Conservation (phyloP, 2,113 vertebrate genomes). For the Lasiurus cinereus region DNA sequence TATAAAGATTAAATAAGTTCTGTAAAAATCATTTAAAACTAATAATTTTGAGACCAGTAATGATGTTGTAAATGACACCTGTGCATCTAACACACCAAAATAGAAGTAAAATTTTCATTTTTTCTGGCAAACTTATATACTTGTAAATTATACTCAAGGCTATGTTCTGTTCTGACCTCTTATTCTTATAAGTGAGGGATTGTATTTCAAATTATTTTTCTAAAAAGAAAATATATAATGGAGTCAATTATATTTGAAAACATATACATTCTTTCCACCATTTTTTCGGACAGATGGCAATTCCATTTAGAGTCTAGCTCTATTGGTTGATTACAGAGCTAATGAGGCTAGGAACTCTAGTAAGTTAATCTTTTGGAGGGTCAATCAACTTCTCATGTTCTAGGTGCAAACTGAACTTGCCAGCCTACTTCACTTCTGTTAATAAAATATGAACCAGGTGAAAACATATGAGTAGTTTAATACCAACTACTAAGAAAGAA, state of each 20-base stretch:
- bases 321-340: neutral
- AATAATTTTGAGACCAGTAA: slow-evolving; percentile 1
- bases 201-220: slow-evolving; percentile 42
- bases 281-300: slow-evolving; percentile 1
- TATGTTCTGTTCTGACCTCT: neutral
- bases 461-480: neutral
- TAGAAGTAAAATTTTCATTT: slow-evolving; percentile 1
- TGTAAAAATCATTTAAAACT: slow-evolving; percentile 17
- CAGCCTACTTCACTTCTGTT: neutral
- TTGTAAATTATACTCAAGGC: neutral
- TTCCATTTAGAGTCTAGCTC: slow-evolving; percentile 43
- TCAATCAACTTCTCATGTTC: slow-evolving; percentile 48
- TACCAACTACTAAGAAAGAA: slow-evolving; percentile 20
- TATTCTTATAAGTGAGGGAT: neutral
- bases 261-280: neutral
- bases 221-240: slow-evolving; percentile 41
- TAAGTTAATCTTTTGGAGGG: neutral
- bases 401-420: neutral
- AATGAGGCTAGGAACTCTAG: slow-evolving; percentile 21
- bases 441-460: neutral
- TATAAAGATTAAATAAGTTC: neutral
- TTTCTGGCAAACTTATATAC: neutral
- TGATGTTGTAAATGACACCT: neutral
- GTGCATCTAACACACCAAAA: neutral
- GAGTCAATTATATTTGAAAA: slow-evolving; percentile 46